Base-by-base conservation (phyloP, 1,140 invertebrate genomes). In the Drosophila saltans region DNA sequence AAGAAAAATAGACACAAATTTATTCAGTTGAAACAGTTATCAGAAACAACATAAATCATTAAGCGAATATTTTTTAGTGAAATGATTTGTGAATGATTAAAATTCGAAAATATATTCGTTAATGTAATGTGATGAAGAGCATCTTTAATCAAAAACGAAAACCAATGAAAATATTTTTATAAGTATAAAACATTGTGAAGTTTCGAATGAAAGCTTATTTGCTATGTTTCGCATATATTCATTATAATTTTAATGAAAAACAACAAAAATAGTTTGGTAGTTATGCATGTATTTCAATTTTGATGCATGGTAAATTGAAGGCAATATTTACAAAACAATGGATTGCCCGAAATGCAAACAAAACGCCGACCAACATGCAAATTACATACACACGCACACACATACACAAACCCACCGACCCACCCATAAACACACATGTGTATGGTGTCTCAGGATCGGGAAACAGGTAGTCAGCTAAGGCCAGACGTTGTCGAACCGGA, bases 241-340 rank as follows among this genome's bases (percentile, higher is more conserved):
- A 55, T 28, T 60, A 56, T 36, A 56, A 56, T 5, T 10, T 16
- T 24, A 55, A 2, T 24, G 7, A 11, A 16, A 30, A 40, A 36
- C 1, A 36, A 41, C 33, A 39, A 52, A 52, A 52, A 43, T 61
- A 33, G 16, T 30, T 16, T 33, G 9, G 9, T 74, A 64, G 43
- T 43, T 63, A 33, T 63, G 28, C n/a, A 62, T 59, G 43, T 36
- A 58, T 59, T 75, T 59, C 8, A 59, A 59, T 59, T 36, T 39
- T 16, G 21, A 59, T 59, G 61, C 61, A 63, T 48, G 66, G 66
- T 39, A 59, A 76, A 69, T 61, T 59, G 62, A 72, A 72, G 45
- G 64, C 66, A 82, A 83, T 86, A 84, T 86, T 86, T 89, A 80
- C 80, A 73, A 80, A 86, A 86, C 83, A 80, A 89, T 70, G 65